Conservation (phyloP, 2,797 vertebrate genomes). For the Premnoplex brunnescens region DNA sequence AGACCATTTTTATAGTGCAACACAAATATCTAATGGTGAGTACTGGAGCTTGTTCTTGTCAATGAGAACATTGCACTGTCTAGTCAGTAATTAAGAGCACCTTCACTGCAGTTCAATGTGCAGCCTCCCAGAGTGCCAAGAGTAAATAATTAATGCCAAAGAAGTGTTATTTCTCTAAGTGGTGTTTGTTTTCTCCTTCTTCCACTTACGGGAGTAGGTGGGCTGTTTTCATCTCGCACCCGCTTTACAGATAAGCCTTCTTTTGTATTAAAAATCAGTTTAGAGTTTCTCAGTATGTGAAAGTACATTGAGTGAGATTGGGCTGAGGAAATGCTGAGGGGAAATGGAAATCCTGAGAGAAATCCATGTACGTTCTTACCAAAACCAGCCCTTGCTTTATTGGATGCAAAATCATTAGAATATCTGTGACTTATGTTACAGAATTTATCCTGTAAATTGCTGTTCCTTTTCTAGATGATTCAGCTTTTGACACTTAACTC, state of each 20-base stretch:
- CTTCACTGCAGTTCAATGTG: neutral
- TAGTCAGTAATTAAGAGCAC: neutral
- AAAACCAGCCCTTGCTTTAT: neutral
- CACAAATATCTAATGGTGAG: neutral
- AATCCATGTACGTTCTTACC: neutral
- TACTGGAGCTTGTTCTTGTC: neutral
- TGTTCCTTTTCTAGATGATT: neutral
- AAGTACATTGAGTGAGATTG: neutral
- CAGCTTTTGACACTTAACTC: neutral
- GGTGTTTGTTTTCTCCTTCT: neutral
- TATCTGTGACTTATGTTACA: neutral
- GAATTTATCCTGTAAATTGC: neutral
- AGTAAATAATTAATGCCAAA: conserved; percentile 43
- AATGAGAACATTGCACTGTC: neutral
- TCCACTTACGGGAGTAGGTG: neutral
- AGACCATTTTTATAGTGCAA: neutral
- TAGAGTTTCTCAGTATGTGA: neutral
- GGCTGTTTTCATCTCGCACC: neutral
- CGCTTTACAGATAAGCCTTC: neutral
- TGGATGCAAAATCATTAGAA: neutral
- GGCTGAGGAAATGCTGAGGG: neutral
- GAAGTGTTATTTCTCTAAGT: conserved; percentile 3
- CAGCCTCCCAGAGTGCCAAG: neutral
- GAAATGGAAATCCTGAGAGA: neutral
- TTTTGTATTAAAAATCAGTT: neutral